Evolutionary conservation across 2,888 invertebrate genomes (phyloP), one percentile per base, ranked within the genome.

Genomic region (Crossocerus cetratus): DNA sequence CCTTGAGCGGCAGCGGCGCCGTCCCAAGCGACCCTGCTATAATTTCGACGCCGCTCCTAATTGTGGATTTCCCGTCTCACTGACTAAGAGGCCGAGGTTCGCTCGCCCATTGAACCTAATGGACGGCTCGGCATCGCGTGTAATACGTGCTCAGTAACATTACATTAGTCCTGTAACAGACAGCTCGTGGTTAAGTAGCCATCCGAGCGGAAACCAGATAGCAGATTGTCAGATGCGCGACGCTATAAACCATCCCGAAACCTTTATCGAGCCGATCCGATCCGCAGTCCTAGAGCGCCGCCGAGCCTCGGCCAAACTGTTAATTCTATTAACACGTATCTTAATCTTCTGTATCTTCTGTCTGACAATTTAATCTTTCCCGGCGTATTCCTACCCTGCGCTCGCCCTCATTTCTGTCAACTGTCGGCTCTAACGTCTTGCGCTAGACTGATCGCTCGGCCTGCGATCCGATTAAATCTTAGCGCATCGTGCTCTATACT

Each of bases 161-260:
- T 72, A 78, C 84, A 82, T 81, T 83, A 82, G 80, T 82, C 74
- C 70, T 74, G 77, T 81, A 84, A 83, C 83, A 82, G 84, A 83
- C 83, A 80, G 77, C 62, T 70, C 60, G 80, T 60, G 74, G 70
- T 80, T 80, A 74, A 78, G 72, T 76, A 69, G 66, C 74, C 67
- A 73, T 60, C 71, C 74, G 76, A 68, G 76, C 73, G 73, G 80
- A 82, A 82, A 78, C 77, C 80, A 82, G 81, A 82, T 82, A 82
- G 74, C 82, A 74, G 76, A 80, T 77, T 80, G 80, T 78, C 80
- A 77, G 63, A 65, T 74, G 70, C 68, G 65, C 44, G 32, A 32
- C 55, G 44, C 69, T 72, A 69, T 65, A 74, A 79, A 76, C 72
- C 45, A 45, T 72, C 53, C 16, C 4, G 61, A 61, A 49, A 60